Evolutionary conservation across 1,140 invertebrate genomes (phyloP).

Genomic region (Dryas iulia): DNA sequence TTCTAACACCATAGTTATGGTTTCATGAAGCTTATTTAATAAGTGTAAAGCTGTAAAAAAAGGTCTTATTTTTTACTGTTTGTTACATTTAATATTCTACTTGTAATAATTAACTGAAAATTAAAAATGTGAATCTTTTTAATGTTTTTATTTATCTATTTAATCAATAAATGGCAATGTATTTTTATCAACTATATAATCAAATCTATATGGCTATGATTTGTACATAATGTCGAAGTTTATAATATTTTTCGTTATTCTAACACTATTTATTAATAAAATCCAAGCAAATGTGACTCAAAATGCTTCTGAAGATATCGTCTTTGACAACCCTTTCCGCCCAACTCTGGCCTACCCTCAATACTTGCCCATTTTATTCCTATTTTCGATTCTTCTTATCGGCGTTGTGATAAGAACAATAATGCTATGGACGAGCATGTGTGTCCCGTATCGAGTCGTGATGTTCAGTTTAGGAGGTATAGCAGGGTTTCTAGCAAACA

Average conservation of each 20-base stretch:
- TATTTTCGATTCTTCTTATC: slow-evolving; percentile 54
- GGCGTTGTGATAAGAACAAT: slow-evolving; percentile 58
- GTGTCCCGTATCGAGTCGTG: slow-evolving; percentile 58
- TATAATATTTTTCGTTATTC: not conserved
- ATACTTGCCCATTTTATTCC: slow-evolving; percentile 51
- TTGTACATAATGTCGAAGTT: not conserved
- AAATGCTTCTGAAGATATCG: slow-evolving; percentile 20
- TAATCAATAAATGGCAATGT: not conserved
- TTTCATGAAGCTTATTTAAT: too few relatives aligned
- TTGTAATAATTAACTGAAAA: too few relatives aligned
- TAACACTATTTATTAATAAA: slow-evolving; percentile 3
- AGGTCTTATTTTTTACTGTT: too few relatives aligned
- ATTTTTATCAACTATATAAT: too few relatives aligned
- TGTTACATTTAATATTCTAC: too few relatives aligned
- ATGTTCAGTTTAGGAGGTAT: slow-evolving; percentile 65
- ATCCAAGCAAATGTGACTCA: not conserved
- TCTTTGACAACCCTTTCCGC: slow-evolving; percentile 42
- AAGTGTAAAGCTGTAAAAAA: too few relatives aligned
- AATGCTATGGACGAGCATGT: slow-evolving; percentile 55
- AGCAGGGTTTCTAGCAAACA: slow-evolving; percentile 54
- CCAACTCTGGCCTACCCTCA: slow-evolving; percentile 52
- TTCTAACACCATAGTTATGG: too few relatives aligned
- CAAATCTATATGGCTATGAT: slow-evolving; percentile 22
- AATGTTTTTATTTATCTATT: not conserved
- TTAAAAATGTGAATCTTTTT: too few relatives aligned